These are phyloP conservation scores for Calvadosia cruxmelitensis DNA, from an alignment of 30 jellyfish, hydroid and myxozoan species.

Conservation along the genomic window DNA sequence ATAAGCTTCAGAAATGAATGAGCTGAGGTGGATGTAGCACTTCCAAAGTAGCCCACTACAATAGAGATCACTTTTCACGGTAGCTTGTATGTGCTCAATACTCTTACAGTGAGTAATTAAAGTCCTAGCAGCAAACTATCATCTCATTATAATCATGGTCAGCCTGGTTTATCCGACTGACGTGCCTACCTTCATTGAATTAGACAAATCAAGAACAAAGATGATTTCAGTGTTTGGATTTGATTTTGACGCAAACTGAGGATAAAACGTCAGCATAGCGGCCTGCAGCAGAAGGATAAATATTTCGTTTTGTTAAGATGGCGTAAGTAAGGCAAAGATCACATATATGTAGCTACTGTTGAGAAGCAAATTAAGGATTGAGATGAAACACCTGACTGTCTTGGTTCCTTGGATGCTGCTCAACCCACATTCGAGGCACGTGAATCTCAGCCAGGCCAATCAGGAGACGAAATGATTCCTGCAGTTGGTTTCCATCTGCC, in stretches of 20 bases:
- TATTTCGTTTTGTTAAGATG: no score
- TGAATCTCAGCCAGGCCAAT: constrained; percentile 75
- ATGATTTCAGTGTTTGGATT: constrained; percentile 21
- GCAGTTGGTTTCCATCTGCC: constrained; percentile 16
- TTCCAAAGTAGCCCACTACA: no score
- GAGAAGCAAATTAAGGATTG: no score
- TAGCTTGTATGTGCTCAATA: no score
- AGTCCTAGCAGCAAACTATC: background rate
- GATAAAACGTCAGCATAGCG: constrained; percentile 78
- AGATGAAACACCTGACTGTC: constrained; percentile 64
- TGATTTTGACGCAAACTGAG: constrained; percentile 36
- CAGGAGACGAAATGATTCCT: constrained; percentile 55
- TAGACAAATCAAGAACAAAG: constrained; percentile 47
- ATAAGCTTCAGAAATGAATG: no score
- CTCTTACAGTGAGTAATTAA: no score
- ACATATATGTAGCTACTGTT: no score
- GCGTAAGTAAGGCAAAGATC: no score
- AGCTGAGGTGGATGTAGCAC: no score
- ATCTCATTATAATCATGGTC: background rate
- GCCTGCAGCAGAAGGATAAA: constrained; percentile 44
- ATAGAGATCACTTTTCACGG: no score
- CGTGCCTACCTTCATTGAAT: constrained; percentile 45
- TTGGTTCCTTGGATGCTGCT: constrained; percentile 37
- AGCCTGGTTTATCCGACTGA: background rate
- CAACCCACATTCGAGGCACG: constrained; percentile 80